Conservation (phyloP, 2,888 invertebrate genomes). For the Hecatera dysodea region DNA sequence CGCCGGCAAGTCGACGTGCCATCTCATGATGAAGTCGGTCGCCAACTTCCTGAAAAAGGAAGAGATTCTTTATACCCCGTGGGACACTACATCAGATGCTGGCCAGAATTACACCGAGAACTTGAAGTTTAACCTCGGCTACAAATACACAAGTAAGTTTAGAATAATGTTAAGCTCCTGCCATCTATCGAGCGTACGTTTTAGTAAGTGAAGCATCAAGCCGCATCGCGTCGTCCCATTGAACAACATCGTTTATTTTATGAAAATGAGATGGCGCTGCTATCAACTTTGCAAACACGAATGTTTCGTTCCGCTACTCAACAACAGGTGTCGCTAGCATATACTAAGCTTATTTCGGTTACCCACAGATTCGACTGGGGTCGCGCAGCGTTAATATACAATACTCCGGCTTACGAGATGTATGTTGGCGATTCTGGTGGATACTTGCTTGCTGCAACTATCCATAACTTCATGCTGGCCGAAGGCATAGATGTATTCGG, state of each 20-base stretch:
- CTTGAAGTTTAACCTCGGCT: constrained; percentile 92
- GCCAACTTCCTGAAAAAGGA: constrained; percentile 90
- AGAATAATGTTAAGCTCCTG: constrained; percentile 39
- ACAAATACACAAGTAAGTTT: constrained; percentile 93
- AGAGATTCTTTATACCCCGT: constrained; percentile 88
- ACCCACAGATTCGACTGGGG: constrained; percentile 93
- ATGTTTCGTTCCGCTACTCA: constrained; percentile 60
- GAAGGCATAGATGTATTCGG: constrained; percentile 78
- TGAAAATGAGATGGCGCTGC: constrained; percentile 36
- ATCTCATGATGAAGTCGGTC: constrained; percentile 93
- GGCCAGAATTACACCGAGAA: constrained; percentile 91
- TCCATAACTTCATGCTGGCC: constrained; percentile 91
- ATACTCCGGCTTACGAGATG: constrained; percentile 93
- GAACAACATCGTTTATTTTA: background rate
- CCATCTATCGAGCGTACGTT: constrained; percentile 53
- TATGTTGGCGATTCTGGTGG: constrained; percentile 94
- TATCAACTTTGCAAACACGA: background rate
- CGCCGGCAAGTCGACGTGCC: constrained; percentile 93
- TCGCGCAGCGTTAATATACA: constrained; percentile 94
- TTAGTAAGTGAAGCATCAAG: constrained; percentile 41
- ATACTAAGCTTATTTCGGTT: constrained; percentile 47
- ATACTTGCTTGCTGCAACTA: constrained; percentile 93
- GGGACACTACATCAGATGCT: constrained; percentile 91
- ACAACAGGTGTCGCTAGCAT: constrained; percentile 74
- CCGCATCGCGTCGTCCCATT: background rate